Evolutionary conservation across 2,113 vertebrate species (phyloP), one percentile per base, ranked within the genome.

Genomic region (Excalfactoria chinensis): DNA sequence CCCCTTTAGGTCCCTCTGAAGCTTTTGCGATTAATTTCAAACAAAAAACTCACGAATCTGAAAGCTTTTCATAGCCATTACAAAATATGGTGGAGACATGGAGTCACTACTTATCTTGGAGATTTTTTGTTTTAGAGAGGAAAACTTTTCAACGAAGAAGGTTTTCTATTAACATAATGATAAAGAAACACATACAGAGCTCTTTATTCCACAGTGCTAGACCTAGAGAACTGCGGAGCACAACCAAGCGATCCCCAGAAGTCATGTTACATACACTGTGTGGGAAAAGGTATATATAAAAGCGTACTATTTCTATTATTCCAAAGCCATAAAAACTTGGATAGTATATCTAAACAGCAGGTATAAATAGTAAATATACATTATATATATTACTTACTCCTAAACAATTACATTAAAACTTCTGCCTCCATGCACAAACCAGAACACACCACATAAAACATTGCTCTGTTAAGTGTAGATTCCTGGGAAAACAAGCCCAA

Each of bases 401-500:
- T 89, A 49, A 77, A 81, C 28, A 66, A 59, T 74, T 74, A 74
- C 15, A 32, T 17, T n/a, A 63, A 81, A 86, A 44, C 0, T 25
- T 80, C 53, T 88, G 19, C 44, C 41, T 88, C 44, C 6, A 2
- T 32, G 69, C 69, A 90, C 7, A 4, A 95, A 94, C 46, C 82
- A 86, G 77, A 96, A 46, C 62, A 55, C 18, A 41, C 34, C 81
- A 63, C 84, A 75, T 79, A 80, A 95, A 93, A 83, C 87, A 93
- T 86, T 80, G 46, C 87, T 91, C 58, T 77, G 55, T 56, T 89
- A 88, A 82, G 56, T 71, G 34, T 44, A 94, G 83, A 88, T 92
- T 95, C 94, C 77, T 62, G 95, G 86, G 88, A 96, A 96, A 97
- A 93, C 25, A 94, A 76, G 32, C 75, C 59, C 88, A 77, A 93